Base-by-base conservation (phyloP, 2,113 vertebrate genomes). In the Pseudorasbora parva region DNA sequence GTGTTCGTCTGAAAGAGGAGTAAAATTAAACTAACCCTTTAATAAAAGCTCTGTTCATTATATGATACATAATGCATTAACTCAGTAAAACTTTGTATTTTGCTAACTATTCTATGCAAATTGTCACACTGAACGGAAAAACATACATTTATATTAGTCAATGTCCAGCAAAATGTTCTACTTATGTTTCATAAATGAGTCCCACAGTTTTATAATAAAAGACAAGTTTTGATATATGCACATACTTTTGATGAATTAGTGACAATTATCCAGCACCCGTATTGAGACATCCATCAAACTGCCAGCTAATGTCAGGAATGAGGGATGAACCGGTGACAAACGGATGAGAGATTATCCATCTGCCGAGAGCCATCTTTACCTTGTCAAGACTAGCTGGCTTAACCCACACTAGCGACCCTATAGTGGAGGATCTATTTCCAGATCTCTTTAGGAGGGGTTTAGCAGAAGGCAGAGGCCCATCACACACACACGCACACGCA, bases 321-420 rank as follows among this genome's bases (percentile, higher is more conserved):
- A 69, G 45, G 23, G 30, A 72, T 43, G n/a, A n/a, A n/a, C 51
- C 57, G 30, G n/a, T 56, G 51, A 21, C 68, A 21, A 21, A 57
- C 68, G 59, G 30, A 73, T 73, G 57, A 82, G 33, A 45, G 49
- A 82, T 73, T 43, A 47, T n/a, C 68, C 62, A 68, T 81, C 78
- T 68, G 78, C 15, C 19, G 15, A 45, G 57, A 71, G 33, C 21
- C 7, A 19, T 75, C 45, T 51, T 51, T 74, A 74, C 14, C 25
- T 23, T 4, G 25, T 10, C 43, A 27, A n/a, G 8, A 30, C 66
- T 12, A 41, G 8, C 51, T 1, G 10, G 72, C 23, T 30, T 33
- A 33, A 9, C 45, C 0, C 7, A 74, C 45, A 8, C 45, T 54
- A 54, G 51, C 51, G 17, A 54, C 51, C 6, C 51, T 45, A 74